Evolutionary conservation across 2,888 invertebrate species (phyloP).

Genomic region (Tetropium fuscum): DNA sequence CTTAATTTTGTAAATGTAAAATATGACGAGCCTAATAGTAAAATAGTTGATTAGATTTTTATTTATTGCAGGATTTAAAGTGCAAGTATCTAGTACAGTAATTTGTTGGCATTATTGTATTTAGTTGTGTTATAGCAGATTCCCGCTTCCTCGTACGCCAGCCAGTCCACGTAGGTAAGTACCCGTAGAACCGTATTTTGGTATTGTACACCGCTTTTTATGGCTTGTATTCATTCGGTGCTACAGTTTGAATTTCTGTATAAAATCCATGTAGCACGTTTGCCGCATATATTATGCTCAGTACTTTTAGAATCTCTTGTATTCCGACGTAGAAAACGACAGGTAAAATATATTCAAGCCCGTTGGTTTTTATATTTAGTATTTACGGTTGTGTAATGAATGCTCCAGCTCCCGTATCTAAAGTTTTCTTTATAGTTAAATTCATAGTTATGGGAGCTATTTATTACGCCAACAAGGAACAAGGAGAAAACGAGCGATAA

Average conservation of each 20-base stretch:
- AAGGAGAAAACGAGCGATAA: background rate
- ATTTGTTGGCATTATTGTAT: constrained; percentile 15
- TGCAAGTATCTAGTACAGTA: constrained; percentile 14
- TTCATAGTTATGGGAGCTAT: constrained; percentile 1
- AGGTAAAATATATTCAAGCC: background rate
- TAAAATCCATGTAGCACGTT: background rate
- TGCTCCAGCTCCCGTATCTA: background rate
- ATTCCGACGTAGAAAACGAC: background rate
- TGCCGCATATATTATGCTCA: background rate
- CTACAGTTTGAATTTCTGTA: constrained; percentile 2
- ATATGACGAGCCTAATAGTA: too few relatives aligned
- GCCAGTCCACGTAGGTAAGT: constrained; percentile 7
- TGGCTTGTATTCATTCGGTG: background rate
- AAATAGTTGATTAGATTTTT: constrained; percentile 7
- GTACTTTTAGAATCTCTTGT: background rate
- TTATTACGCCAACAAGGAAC: background rate
- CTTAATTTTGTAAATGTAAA: too few relatives aligned
- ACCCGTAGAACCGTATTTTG: constrained; percentile 1
- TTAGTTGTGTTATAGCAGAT: background rate
- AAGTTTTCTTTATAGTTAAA: background rate
- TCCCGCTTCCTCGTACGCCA: background rate
- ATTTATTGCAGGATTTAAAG: constrained; percentile 21
- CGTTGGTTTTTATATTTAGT: constrained; percentile 3
- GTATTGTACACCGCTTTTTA: background rate
- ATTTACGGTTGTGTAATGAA: constrained; percentile 2